A percentile compares a stretch with the other conserved stretches of the same genome.
Evolutionary conservation across 2,888 invertebrate species (phyloP).

Genomic region (Lycaena phlaeas): DNA sequence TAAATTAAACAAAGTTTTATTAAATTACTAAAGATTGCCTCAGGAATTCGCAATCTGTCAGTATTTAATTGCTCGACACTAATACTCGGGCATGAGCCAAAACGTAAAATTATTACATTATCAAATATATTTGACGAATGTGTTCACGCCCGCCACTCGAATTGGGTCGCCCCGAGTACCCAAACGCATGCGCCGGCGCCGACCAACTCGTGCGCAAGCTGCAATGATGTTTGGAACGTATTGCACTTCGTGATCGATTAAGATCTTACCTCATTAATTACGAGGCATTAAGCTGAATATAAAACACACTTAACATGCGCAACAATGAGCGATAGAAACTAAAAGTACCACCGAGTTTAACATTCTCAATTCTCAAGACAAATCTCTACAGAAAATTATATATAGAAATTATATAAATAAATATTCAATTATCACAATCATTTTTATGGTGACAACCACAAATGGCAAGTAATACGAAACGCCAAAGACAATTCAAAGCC

Average conservation of each 20-base stretch:
- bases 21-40: too few relatives aligned
- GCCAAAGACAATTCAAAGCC: constrained; percentile 20
- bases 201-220: constrained; percentile 34
- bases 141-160: constrained; percentile 28
- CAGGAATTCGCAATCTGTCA: not conserved
- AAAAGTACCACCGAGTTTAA: not conserved
- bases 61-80: not conserved
- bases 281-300: not conserved
- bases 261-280: constrained; percentile 9
- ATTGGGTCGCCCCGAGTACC: constrained; percentile 38
- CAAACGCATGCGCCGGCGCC: constrained; percentile 47
- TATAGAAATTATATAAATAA: constrained; percentile 8
- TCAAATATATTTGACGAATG: constrained; percentile 14
- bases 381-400: too few relatives aligned
- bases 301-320: not conserved
- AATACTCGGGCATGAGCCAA: not conserved
- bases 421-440: constrained; percentile 26
- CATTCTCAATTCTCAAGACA: too few relatives aligned
- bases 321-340: not conserved
- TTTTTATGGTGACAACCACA: constrained; percentile 15
- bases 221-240: not conserved
- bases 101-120: constrained; percentile 3
- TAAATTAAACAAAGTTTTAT: too few relatives aligned
- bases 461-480: constrained; percentile 16
- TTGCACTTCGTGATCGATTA: constrained; percentile 9